phyloP scores from a whole-genome alignment of 2,888 invertebrate species.

The Strigamia crassipes region DNA sequence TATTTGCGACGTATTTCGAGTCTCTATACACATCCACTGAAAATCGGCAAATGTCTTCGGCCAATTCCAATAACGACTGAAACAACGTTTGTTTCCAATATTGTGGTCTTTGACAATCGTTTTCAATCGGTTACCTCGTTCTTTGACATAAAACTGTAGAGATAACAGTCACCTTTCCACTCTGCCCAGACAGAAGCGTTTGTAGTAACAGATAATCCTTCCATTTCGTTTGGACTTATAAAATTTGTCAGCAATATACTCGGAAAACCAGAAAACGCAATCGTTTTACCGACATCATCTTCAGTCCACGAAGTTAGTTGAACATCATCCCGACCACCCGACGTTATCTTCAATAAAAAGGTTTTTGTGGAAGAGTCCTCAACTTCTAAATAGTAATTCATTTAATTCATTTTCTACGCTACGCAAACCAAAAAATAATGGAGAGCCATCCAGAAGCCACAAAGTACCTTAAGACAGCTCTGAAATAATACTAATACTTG shows the following conservation, averaged over 20 bases:
- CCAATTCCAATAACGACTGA: neutral
- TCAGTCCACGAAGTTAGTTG: neutral
- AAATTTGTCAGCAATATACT: neutral
- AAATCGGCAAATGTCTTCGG: neutral
- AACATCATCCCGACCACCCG: neutral
- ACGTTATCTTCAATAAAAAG: neutral
- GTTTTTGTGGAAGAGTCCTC: neutral
- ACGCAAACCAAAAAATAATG: too few species aligned
- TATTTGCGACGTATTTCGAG: neutral
- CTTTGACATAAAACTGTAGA: neutral
- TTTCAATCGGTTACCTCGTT: neutral
- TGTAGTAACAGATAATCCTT: neutral
- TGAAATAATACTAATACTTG: neutral
- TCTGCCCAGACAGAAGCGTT: slow-evolving; percentile 6
- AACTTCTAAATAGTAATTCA: neutral
- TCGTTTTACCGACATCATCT: neutral
- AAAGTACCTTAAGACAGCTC: too few species aligned
- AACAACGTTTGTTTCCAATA: neutral
- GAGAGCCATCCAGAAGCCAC: too few species aligned
- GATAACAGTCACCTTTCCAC: neutral
- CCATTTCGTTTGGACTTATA: neutral
- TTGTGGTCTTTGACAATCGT: neutral
- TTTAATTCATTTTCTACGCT: neutral
- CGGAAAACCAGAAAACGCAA: neutral
- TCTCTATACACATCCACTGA: neutral